Percentiles rank a stretch among this genome's conserved stretches.
Conservation (phyloP, 2,113 vertebrate species). For the Oryzias melastigma region DNA sequence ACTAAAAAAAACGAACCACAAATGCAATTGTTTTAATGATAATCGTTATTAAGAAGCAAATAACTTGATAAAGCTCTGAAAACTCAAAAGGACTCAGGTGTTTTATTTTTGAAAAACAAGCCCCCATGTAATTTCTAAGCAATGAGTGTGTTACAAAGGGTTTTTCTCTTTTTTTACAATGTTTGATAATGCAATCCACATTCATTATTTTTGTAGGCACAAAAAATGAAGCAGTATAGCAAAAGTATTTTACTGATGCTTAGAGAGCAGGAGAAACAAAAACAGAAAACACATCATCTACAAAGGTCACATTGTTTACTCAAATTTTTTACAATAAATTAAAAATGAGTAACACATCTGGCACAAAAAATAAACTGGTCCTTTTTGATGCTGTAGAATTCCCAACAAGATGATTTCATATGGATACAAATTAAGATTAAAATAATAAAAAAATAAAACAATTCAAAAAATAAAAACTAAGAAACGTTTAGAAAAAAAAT, state of each 20-base stretch:
- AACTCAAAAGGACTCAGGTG: too few species aligned
- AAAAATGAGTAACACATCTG: slow-evolving; percentile 11
- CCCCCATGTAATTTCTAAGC: too few species aligned
- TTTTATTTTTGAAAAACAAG: too few species aligned
- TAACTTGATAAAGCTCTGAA: too few species aligned
- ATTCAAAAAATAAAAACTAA: slow-evolving; percentile 17
- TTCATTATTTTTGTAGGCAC: background rate
- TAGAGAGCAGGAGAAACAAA: slow-evolving; percentile 19
- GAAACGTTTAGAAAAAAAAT: slow-evolving; percentile 12
- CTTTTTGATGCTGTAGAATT: background rate
- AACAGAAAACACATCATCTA: slow-evolving; percentile 39
- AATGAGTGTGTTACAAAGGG: too few species aligned
- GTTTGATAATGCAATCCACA: background rate
- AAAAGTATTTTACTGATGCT: slow-evolving; percentile 30
- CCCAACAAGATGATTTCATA: slow-evolving; percentile 4
- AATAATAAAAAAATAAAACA: slow-evolving; percentile 32
- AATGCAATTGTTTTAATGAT: too few species aligned
- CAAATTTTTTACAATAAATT: slow-evolving; percentile 39
- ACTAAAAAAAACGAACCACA: background rate
- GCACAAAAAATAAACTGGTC: slow-evolving; percentile 18
- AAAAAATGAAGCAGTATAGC: slow-evolving; percentile 17
- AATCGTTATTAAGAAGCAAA: too few species aligned
- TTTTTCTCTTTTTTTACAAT: too few species aligned
- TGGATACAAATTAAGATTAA: background rate
- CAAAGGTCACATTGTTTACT: slow-evolving; percentile 21